phyloP scores from a whole-genome alignment of 2,797 vertebrate genomes.

The Poecilia gillii region DNA sequence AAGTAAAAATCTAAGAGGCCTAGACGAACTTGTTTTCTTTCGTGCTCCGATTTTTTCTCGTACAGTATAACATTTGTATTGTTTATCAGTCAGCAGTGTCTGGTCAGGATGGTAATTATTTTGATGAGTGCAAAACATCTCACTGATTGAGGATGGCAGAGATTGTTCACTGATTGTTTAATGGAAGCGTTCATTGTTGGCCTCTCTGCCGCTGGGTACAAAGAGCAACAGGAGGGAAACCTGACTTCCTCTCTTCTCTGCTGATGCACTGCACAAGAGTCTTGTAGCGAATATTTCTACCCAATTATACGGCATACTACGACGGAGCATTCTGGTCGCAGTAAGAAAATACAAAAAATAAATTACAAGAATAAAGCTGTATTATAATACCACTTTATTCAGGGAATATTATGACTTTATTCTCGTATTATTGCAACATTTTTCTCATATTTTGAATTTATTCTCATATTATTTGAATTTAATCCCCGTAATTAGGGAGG shows the following conservation, averaged over 20 bases:
- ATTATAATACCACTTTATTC: too few species aligned
- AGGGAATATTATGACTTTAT: too few species aligned
- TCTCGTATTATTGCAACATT: too few species aligned
- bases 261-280: neutral
- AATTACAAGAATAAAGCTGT: too few species aligned
- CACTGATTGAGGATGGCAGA: slow-evolving; percentile 17
- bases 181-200: neutral
- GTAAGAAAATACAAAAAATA: too few species aligned
- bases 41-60: slow-evolving; percentile 4
- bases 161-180: slow-evolving; percentile 19
- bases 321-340: too few species aligned
- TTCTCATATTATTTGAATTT: too few species aligned
- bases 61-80: slow-evolving; percentile 9
- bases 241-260: neutral
- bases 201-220: neutral
- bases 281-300: neutral
- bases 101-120: slow-evolving; percentile 25
- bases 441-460: too few species aligned
- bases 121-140: slow-evolving; percentile 28
- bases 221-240: neutral
- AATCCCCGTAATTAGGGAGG: too few species aligned
- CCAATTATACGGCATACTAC: too few species aligned
- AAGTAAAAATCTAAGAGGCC: slow-evolving; percentile 8
- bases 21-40: slow-evolving; percentile 7
- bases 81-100: slow-evolving; percentile 21